Percentiles rank a stretch among this genome's conserved stretches.
phyloP scores from a whole-genome alignment of 35 echinoderm and acorn worm genomes.

The Ptychodera flava region DNA sequence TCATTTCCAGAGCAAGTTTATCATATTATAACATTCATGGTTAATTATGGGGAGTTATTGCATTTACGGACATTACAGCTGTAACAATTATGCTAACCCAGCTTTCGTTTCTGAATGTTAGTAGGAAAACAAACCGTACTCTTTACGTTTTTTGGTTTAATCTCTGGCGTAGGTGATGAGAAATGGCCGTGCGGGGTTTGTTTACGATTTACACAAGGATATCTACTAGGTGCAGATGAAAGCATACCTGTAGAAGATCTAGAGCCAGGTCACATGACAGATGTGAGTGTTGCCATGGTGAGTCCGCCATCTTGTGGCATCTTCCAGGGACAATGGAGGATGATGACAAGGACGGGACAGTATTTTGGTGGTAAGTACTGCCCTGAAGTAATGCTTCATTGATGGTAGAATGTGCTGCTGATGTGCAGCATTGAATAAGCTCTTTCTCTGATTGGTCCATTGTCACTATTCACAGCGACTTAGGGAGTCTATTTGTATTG shows the following conservation, averaged over 20 bases:
- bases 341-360: constrained; percentile 73
- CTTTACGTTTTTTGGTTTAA: too few species aligned
- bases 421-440: too few species aligned
- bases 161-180: constrained; percentile 47
- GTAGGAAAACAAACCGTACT: too few species aligned
- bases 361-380: constrained; percentile 89
- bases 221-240: constrained; percentile 69
- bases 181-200: constrained; percentile 71
- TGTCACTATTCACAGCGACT: too few species aligned
- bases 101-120: too few species aligned
- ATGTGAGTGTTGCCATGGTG: constrained; percentile 87
- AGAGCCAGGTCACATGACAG: constrained; percentile 38
- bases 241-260: constrained; percentile 46
- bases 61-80: background rate
- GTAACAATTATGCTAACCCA: too few species aligned
- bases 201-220: constrained; percentile 77
- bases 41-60: background rate
- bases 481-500: too few species aligned
- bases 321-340: constrained; percentile 96
- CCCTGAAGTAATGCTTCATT: too few species aligned
- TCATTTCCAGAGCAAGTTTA: background rate
- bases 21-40: background rate
- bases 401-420: too few species aligned
- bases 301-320: constrained; percentile 85
- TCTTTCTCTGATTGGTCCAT: too few species aligned